Evolutionary conservation across 2,888 invertebrate species (phyloP).

Genomic region (Zonitis immaculata): DNA sequence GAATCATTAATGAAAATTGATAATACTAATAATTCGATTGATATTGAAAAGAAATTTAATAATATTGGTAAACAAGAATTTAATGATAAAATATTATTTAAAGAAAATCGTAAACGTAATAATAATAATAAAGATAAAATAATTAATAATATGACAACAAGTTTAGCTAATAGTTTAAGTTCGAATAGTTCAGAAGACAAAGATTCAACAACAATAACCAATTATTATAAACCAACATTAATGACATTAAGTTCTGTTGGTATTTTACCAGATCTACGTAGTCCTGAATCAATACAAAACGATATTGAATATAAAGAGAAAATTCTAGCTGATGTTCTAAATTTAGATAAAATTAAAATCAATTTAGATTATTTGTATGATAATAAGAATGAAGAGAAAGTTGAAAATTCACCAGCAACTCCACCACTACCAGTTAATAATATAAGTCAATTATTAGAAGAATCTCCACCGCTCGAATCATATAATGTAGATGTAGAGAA

Average conservation of each 20-base stretch:
- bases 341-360: constrained; percentile 52
- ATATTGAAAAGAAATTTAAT: constrained; percentile 53
- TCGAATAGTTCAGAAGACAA: constrained; percentile 42
- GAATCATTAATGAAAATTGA: constrained; percentile 62
- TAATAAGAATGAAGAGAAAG: not conserved
- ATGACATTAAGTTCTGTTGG: constrained; percentile 52
- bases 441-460: no score
- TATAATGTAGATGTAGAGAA: not conserved
- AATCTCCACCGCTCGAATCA: no score
- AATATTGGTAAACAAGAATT: constrained; percentile 70
- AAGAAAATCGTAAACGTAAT: constrained; percentile 53
- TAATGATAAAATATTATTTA: constrained; percentile 65
- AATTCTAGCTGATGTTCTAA: constrained; percentile 62
- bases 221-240: constrained; percentile 40
- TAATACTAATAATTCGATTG: constrained; percentile 9
- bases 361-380: constrained; percentile 21
- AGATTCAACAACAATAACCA: constrained; percentile 21
- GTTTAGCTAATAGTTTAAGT: constrained; percentile 35
- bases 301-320: constrained; percentile 73
- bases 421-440: no score
- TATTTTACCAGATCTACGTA: constrained; percentile 53
- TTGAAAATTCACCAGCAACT: constrained; percentile 1
- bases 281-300: constrained; percentile 62
- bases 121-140: constrained; percentile 43
- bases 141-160: constrained; percentile 23